Evolutionary conservation across 1,140 invertebrate species (phyloP).

Genomic region (Melipona quadrifasciata): DNA sequence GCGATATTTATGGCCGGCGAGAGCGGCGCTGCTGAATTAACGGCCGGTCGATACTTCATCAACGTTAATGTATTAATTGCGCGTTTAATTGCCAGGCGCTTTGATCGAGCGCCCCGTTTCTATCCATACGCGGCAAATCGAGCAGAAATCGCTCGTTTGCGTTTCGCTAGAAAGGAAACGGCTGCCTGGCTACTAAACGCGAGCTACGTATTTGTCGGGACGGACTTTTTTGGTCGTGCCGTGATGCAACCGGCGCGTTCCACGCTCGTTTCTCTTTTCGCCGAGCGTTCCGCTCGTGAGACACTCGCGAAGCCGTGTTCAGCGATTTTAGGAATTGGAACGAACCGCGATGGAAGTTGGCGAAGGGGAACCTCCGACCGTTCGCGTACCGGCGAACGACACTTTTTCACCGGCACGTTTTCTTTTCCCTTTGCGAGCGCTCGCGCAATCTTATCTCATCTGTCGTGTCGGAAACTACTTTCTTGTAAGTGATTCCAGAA

Average conservation of each 20-base stretch:
- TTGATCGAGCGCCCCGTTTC: constrained; percentile 18
- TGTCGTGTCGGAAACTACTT: neutral
- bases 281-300: constrained; percentile 2
- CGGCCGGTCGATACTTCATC: constrained; percentile 42
- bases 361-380: neutral
- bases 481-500: neutral
- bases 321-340: constrained; percentile 24
- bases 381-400: neutral
- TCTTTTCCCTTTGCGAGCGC: neutral
- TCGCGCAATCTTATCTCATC: neutral
- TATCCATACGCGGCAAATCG: constrained; percentile 28
- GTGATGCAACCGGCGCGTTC: constrained; percentile 27
- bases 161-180: constrained; percentile 12
- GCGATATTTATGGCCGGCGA: constrained; percentile 21
- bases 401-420: neutral
- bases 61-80: constrained; percentile 49
- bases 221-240: constrained; percentile 14
- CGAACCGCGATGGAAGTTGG: constrained; percentile 1
- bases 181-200: too few species aligned
- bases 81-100: constrained; percentile 43
- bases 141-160: constrained; percentile 37
- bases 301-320: neutral
- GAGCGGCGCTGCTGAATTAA: constrained; percentile 23
- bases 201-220: constrained; percentile 3
- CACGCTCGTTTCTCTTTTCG: neutral